Base-by-base conservation (phyloP, 2,113 vertebrate species). In the Hippotragus niger region DNA sequence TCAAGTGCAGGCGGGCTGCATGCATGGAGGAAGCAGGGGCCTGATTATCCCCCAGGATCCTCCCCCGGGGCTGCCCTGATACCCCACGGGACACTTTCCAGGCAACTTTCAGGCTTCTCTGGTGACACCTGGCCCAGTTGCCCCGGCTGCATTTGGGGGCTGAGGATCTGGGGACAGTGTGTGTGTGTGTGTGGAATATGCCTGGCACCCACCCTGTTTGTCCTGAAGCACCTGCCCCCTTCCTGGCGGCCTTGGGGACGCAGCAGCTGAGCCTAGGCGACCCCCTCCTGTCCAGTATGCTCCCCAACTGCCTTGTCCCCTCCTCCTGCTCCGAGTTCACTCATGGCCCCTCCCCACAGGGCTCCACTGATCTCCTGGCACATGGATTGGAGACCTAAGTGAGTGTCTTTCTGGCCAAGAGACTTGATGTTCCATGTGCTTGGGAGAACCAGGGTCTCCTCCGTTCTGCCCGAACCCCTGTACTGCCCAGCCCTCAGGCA, bases 311-410 rank as follows among this genome's bases (percentile, higher is more conserved):
- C 29, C 74, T 29, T 2, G 8, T 47, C 9, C 45, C 47, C 47
- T n/a, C 31, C 47, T 53, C 80, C 80, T 1, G 2, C 33, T 25
- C 52, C 0, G 5, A n/a, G 9, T 36, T n/a, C 47, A 52, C 33
- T 15, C 81, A 55, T 0, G 21, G 52, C 11, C 47, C 45, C 78
- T 33, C 29, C 52, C 19, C 0, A 2, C 12, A 36, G 12, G 21
- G 47, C 47, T n/a, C 47, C 80, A 13, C 50, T n/a, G 50, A 12
- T 82, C 19, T 50, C 47, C 31, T 43, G 19, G 31, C 52, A 36
- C 3, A 4, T 1, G 52, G 81, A 83, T 12, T 25, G 21, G 50
- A 83, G n/a, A 36, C 21, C 21, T 36, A n/a, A 55, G 33, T 36
- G 33, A 58, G 17, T 67, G 43, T 57, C 57, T 86, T n/a, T 58